A percentile compares a stretch with the other conserved stretches of the same genome.
Evolutionary conservation across 2,888 invertebrate species (phyloP).

Genomic region (Leucophora obtusa): DNA sequence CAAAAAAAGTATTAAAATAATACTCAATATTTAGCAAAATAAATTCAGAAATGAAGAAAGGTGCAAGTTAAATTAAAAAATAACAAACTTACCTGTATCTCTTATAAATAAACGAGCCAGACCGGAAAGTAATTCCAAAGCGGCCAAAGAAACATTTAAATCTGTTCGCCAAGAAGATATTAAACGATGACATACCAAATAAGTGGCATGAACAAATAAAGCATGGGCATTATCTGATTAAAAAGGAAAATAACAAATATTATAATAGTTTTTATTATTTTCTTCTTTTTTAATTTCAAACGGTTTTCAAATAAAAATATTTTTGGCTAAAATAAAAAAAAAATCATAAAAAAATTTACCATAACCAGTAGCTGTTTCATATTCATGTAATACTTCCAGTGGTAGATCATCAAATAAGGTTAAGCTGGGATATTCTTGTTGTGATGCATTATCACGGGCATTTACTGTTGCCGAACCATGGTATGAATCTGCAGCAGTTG

Average conservation of each 20-base stretch:
- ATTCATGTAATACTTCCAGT: conserved; percentile 77
- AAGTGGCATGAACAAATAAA: conserved; percentile 93
- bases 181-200: conserved; percentile 94
- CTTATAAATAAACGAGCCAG: conserved; percentile 93
- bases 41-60: conserved; percentile 35
- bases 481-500: conserved; percentile 64
- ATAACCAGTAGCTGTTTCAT: conserved; percentile 77
- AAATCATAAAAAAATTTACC: conserved; percentile 74
- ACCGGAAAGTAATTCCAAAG: conserved; percentile 93
- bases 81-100: conserved; percentile 86
- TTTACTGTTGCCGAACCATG: conserved; percentile 63
- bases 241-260: conserved; percentile 11
- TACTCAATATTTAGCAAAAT: conserved; percentile 52
- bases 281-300: not conserved
- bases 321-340: conserved; percentile 37
- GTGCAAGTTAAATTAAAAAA: not conserved
- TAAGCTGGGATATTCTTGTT: conserved; percentile 79
- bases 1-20: conserved; percentile 34
- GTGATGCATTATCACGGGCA: conserved; percentile 76
- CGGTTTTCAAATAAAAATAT: not conserved
- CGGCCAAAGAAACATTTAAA: conserved; percentile 94
- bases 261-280: not conserved
- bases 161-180: conserved; percentile 98
- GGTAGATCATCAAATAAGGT: conserved; percentile 78
- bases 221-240: conserved; percentile 89